Evolutionary conservation across 2,113 vertebrate genomes (phyloP), one percentile per base, ranked within the genome.

Genomic region (Calidris pugnax): DNA sequence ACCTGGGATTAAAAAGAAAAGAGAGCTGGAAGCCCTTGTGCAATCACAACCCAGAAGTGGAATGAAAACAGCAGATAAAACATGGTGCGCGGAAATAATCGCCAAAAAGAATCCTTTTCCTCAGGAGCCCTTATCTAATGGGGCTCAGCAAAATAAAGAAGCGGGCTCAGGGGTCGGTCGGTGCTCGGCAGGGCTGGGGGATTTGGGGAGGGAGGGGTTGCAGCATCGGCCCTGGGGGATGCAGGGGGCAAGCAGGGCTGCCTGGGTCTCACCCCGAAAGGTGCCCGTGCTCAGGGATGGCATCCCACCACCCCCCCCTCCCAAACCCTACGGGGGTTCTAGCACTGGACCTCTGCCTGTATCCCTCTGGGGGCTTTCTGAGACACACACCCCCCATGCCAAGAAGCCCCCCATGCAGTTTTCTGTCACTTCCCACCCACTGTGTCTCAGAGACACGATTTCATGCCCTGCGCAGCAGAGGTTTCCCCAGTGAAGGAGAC

Each of bases 141-240:
- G 63, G 92, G 50, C 86, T 75, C 12, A 0, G 67, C 68, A 86
- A 95, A 80, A 94, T 95, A 92, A 92, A 94, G 92, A 76, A 57
- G n/a, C 47, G 33, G 22, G 33, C 13, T 60, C 50, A 4, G 32
- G 20, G 43, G 43, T 45, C 17, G 22, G 7, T 51, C 20, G 14
- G 63, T 24, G 14, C 10, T 62, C 2, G 6, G 37, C 43, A 37
- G 19, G 19, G 37, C 77, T 63, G 62, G 32, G 43, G 37, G 20
- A 12, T 33, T 2, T 2, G 37, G 63, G 35, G 33, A 59, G 41
- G 19, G 12, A 10, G 15, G 2, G 8, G 4, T 23, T 33, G 53
- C 50, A 45, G 69, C 33, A 51, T 35, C 74, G 45, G 78, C 35
- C 8, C 16, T 9, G 24, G 20, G 41, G 51, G 48, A 32, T 72